A percentile compares a stretch with the other conserved stretches of the same genome.
Conservation (phyloP, 2,888 invertebrate species). For the Dicyrtoma fusca region DNA sequence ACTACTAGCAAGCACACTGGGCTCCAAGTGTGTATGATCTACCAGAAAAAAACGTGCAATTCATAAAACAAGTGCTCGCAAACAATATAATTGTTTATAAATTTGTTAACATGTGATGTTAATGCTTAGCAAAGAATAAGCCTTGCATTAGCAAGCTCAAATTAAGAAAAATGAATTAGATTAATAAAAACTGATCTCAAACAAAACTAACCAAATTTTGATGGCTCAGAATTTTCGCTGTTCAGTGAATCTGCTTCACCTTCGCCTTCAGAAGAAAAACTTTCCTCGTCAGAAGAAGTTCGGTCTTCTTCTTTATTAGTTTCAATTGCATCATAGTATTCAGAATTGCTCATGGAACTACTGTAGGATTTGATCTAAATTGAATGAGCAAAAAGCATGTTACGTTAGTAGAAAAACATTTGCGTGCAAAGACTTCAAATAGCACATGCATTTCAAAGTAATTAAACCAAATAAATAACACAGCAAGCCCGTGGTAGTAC, state of each 20-base stretch:
- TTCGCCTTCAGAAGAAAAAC: constrained; percentile 57
- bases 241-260: constrained; percentile 56
- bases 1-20: constrained; percentile 41
- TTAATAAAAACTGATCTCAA: too few species aligned
- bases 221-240: constrained; percentile 55
- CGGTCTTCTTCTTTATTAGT: constrained; percentile 54
- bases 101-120: not conserved
- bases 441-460: not conserved
- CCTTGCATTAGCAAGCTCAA: not conserved
- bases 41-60: constrained; percentile 22
- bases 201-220: constrained; percentile 53
- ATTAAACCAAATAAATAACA: constrained; percentile 3
- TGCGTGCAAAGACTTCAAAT: not conserved
- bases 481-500: constrained; percentile 30
- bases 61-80: constrained; percentile 10
- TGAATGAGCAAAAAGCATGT: not conserved
- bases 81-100: too few species aligned
- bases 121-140: not conserved
- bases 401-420: constrained; percentile 11
- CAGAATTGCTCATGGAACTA: constrained; percentile 74
- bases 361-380: constrained; percentile 63
- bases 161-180: not conserved
- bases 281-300: constrained; percentile 56
- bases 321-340: constrained; percentile 78
- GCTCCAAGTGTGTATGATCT: constrained; percentile 35